Conservation (phyloP, 2,888 invertebrate species). For the Hydropsyche betteni region DNA sequence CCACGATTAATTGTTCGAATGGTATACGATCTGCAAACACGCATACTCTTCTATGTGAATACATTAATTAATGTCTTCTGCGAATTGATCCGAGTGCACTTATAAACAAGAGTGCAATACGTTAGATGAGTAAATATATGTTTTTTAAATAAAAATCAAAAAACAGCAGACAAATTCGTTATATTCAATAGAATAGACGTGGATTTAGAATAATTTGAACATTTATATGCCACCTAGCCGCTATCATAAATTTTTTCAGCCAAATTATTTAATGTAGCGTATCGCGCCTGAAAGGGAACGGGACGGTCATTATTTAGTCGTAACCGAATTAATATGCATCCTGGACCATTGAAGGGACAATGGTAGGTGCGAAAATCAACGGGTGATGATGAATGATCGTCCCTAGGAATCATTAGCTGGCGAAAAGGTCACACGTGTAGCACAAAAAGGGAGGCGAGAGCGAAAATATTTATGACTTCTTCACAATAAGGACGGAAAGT, state of each 20-base stretch:
- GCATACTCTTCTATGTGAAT: neutral
- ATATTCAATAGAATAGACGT: too few relatives aligned
- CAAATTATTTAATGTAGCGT: conserved; percentile 40
- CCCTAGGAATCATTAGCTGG: conserved; percentile 45
- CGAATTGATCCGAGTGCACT: neutral
- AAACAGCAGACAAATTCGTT: too few relatives aligned
- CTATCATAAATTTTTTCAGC: conserved; percentile 1
- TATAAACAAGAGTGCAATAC: neutral
- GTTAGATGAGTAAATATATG: neutral
- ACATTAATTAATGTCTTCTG: neutral
- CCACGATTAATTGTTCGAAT: conserved; percentile 21
- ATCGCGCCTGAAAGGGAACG: conserved; percentile 5
- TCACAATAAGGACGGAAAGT: conserved; percentile 12
- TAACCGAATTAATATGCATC: conserved; percentile 48
- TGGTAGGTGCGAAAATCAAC: conserved; percentile 20
- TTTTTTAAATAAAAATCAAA: too few relatives aligned
- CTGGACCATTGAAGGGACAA: conserved; percentile 25
- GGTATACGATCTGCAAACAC: neutral
- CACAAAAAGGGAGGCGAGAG: conserved; percentile 39
- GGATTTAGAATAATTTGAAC: conserved; percentile 15
- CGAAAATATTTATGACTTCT: conserved; percentile 37
- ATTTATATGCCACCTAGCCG: conserved; percentile 18
- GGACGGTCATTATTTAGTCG: conserved; percentile 39
- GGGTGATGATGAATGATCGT: conserved; percentile 16
- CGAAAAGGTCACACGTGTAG: conserved; percentile 45